A percentile compares a stretch with the other conserved stretches of the same genome.
phyloP scores from a whole-genome alignment of 1,140 invertebrate genomes.

The Lepidotrigona ventralis region DNA sequence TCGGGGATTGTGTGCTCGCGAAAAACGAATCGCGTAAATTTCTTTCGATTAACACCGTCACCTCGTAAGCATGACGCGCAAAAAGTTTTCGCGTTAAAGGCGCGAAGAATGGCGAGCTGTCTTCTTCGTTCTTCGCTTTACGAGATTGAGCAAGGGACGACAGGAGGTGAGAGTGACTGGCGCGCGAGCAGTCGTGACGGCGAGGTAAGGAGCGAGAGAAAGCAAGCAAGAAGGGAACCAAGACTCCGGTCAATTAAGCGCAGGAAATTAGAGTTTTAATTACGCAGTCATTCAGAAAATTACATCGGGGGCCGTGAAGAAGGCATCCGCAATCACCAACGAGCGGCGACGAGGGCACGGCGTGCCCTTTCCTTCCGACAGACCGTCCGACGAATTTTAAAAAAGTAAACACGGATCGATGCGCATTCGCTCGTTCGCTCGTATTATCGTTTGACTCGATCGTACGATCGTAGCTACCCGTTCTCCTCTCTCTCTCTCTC shows the following conservation, averaged over 20 bases:
- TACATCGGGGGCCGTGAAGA: conserved; percentile 77
- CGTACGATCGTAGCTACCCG: not conserved
- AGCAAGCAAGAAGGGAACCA: conserved; percentile 64
- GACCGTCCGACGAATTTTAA: conserved; percentile 45
- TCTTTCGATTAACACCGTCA: conserved; percentile 27
- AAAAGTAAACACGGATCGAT: conserved; percentile 45
- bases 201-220: conserved; percentile 46
- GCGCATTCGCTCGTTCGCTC: conserved; percentile 9
- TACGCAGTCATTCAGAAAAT: conserved; percentile 82
- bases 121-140: conserved; percentile 42
- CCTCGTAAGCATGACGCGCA: conserved; percentile 6
- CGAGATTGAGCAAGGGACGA: conserved; percentile 47
- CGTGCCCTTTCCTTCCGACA: conserved; percentile 51
- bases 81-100: conserved; percentile 46
- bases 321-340: conserved; percentile 65
- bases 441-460: not conserved
- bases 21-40: conserved; percentile 17
- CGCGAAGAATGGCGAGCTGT: conserved; percentile 20
- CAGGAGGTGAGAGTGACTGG: conserved; percentile 43
- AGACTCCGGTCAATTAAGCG: conserved; percentile 81
- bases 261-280: conserved; percentile 82
- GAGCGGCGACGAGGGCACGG: conserved; percentile 45
- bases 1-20: not conserved
- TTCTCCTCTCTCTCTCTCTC: too few relatives aligned
- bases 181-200: conserved; percentile 31